Evolutionary conservation across 2,113 vertebrate genomes (phyloP), one percentile per base, ranked within the genome.

Genomic region (Stegastes partitus): DNA sequence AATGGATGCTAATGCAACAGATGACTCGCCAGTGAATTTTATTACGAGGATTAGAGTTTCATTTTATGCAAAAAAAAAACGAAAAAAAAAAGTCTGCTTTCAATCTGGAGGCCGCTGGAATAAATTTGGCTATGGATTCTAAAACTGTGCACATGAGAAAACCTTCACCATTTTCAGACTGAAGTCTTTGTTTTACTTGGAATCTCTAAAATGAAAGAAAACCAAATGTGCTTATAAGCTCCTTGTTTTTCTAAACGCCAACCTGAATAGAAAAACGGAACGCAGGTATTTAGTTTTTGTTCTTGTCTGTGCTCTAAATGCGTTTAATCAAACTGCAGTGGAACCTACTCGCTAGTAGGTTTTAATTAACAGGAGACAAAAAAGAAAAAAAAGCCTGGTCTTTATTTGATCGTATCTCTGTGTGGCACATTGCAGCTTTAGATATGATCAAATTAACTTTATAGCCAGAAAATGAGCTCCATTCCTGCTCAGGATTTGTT

Each of bases 401-500:
- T 18, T 68, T 39, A 68, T 51, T 70, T 50, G 25, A 65, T 51
- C 11, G 23, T 22, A 39, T 63, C 42, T 56, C 9, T 11, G 19
- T n/a, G 22, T 18, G 42, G 15, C 15, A 70, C 18, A 39, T 12
- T 56, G 39, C 59, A 49, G 42, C 26, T 69, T 56, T n/a, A 50
- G 59, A 39, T 34, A n/a, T 45, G 18, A 64, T 45, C 8, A 65
- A 53, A 78, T 21, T 37, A 18, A 39, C 45, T 75, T 49, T 39
- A 39, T 22, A 25, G 14, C 44, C 28, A 39, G 44, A 11, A 50
- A 25, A 39, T 61, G 5, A 45, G 14, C 3, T 54, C n/a, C 19
- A 44, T 50, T 65, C 58, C 2, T 22, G 15, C 16, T 26, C 25
- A 26, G 11, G 5, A 25, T n/a, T 61, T 34, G n/a, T 54, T 26